phyloP scores from a whole-genome alignment of 1,140 invertebrate genomes.

The Macrocentrus cingulum region DNA sequence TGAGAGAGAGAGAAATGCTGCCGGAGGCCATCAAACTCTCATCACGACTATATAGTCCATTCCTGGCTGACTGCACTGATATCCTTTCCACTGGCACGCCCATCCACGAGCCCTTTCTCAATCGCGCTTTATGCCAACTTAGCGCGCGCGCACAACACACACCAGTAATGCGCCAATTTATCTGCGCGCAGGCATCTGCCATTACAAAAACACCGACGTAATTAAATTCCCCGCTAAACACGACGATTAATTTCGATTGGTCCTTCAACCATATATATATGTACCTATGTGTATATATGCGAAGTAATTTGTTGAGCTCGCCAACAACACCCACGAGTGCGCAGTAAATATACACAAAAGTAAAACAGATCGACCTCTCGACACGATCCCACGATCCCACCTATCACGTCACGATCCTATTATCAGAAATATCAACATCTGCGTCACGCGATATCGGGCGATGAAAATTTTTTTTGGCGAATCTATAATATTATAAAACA shows the following conservation, averaged over 20 bases:
- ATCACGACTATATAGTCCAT: conserved; percentile 3
- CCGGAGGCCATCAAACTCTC: neutral
- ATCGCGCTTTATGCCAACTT: neutral
- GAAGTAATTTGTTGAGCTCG: no score
- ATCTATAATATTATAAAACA: no score
- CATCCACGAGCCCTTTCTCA: conserved; percentile 15
- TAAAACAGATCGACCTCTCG: conserved; percentile 8
- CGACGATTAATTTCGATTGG: no score
- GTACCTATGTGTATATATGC: no score
- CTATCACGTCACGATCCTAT: conserved; percentile 27
- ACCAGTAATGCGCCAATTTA: neutral
- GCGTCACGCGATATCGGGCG: conserved; percentile 8
- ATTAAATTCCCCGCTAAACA: no score
- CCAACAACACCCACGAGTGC: neutral
- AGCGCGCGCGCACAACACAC: no score
- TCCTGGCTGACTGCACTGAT: conserved; percentile 14
- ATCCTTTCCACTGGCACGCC: conserved; percentile 17
- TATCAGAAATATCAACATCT: conserved; percentile 30
- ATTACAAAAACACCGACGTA: no score
- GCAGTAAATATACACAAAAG: neutral
- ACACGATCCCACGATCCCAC: conserved; percentile 25
- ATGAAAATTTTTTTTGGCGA: neutral
- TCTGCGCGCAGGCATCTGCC: no score
- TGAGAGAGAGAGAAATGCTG: neutral
- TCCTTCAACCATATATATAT: no score